Conservation (phyloP, 2,888 invertebrate species). For the Hirtodrosophila alboralis region DNA sequence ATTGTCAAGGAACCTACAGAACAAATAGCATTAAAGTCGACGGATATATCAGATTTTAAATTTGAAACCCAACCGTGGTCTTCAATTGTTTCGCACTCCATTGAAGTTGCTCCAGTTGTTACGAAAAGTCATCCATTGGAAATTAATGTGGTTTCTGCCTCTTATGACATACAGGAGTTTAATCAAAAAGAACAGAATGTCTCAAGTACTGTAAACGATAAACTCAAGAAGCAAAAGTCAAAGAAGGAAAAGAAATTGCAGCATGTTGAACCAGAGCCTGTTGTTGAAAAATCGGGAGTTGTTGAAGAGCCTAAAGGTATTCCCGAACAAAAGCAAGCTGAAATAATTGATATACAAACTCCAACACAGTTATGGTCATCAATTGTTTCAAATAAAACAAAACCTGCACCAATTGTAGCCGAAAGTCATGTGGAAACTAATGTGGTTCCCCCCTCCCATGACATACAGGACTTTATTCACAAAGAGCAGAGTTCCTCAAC, state of each 20-base stretch:
- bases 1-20: slow-evolving; percentile 9
- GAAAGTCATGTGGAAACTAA: not conserved
- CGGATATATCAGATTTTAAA: not conserved
- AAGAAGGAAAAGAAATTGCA: slow-evolving; percentile 37
- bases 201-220: slow-evolving; percentile 17
- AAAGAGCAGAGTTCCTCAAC: slow-evolving; percentile 25
- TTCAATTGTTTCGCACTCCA: slow-evolving; percentile 39
- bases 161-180: slow-evolving; percentile 15
- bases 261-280: not conserved
- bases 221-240: slow-evolving; percentile 29
- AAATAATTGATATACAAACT: too few species aligned
- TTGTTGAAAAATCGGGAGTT: not conserved
- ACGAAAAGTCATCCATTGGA: slow-evolving; percentile 4
- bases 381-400: slow-evolving; percentile 34
- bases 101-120: not conserved
- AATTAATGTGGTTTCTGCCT: not conserved
- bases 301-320: not conserved
- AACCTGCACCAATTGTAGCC: slow-evolving; percentile 1
- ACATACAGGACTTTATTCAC: slow-evolving; percentile 14
- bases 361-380: slow-evolving; percentile 41
- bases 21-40: slow-evolving; percentile 8
- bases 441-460: not conserved
- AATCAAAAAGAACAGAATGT: slow-evolving; percentile 19
- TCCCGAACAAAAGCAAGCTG: not conserved
- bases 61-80: slow-evolving; percentile 49